Evolutionary conservation across 2,888 invertebrate species (phyloP).

Genomic region (Hemaris fuciformis): DNA sequence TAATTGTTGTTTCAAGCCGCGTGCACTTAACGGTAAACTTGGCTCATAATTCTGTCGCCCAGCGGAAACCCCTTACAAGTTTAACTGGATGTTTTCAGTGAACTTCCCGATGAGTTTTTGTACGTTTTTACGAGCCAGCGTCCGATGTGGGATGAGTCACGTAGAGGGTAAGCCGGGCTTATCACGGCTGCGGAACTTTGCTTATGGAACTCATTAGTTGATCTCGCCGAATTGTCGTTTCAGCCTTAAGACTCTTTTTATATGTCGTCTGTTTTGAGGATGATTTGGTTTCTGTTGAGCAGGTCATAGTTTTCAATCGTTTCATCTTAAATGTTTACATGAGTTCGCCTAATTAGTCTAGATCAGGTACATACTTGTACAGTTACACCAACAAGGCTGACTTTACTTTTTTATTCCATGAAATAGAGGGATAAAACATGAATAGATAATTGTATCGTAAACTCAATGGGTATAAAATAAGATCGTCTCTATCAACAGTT

Average conservation of each 20-base stretch:
- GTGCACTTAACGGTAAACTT: slow-evolving; percentile 53
- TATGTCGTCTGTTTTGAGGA: not conserved
- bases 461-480: not conserved
- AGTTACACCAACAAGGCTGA: not conserved
- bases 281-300: not conserved
- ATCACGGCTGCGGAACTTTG: slow-evolving; percentile 10
- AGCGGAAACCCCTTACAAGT: slow-evolving; percentile 63
- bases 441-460: too few relatives aligned
- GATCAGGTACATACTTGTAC: too few relatives aligned
- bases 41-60: slow-evolving; percentile 61
- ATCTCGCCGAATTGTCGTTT: not conserved
- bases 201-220: not conserved
- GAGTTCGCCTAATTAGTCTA: too few relatives aligned
- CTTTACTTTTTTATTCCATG: not conserved
- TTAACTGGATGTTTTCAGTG: slow-evolving; percentile 56
- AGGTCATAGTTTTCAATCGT: not conserved
- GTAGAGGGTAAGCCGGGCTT: slow-evolving; percentile 26
- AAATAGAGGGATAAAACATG: too few relatives aligned
- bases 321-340: too few relatives aligned
- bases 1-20: slow-evolving; percentile 47
- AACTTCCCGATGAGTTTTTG: slow-evolving; percentile 53
- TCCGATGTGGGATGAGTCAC: slow-evolving; percentile 19
- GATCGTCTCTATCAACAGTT: not conserved
- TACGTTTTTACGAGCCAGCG: slow-evolving; percentile 36
- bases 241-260: not conserved